phyloP scores from a whole-genome alignment of 2,113 vertebrate genomes.

The Rhombomys opimus region DNA sequence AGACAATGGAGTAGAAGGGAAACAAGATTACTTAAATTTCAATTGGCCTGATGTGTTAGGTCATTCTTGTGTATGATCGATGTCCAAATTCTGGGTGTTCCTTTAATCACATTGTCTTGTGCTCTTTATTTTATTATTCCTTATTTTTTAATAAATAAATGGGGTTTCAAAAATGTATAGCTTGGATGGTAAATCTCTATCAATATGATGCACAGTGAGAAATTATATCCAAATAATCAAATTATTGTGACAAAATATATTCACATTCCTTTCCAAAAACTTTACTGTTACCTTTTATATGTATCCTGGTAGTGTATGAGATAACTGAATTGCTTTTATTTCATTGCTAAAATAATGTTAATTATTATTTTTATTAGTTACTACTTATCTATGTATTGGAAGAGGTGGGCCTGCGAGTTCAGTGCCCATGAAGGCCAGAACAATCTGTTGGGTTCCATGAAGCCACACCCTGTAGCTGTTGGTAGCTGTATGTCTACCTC shows the following conservation, averaged over 20 bases:
- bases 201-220: neutral
- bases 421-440: neutral
- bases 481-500: accelerated
- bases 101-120: neutral
- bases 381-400: neutral
- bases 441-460: neutral
- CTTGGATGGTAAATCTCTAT: neutral
- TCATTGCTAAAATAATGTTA: neutral
- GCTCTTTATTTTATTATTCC: neutral
- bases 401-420: neutral
- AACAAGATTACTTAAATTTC: slow-evolving; percentile 29
- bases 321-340: neutral
- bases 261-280: neutral
- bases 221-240: neutral
- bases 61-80: neutral
- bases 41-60: neutral
- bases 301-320: neutral
- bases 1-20: neutral
- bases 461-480: no score
- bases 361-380: neutral
- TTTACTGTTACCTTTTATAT: neutral
- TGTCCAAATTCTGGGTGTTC: neutral
- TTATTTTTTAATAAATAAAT: slow-evolving; percentile 6
- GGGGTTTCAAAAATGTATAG: neutral
- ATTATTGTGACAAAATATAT: slow-evolving; percentile 35